phyloP scores from a whole-genome alignment of 2,113 vertebrate species.

The Myotis brandtii region DNA sequence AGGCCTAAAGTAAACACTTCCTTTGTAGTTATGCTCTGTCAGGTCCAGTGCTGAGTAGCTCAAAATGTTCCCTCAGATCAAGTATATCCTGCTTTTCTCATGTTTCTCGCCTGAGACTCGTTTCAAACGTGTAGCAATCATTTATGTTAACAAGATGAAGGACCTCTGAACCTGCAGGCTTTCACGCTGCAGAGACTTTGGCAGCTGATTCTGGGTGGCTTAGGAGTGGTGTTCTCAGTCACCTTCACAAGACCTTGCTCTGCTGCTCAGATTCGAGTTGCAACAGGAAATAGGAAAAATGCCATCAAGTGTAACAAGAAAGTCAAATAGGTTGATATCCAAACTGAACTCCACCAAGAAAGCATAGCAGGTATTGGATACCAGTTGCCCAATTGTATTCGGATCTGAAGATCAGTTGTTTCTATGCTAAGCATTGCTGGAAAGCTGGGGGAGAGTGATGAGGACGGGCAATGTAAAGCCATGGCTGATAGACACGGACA shows the following conservation, averaged over 20 bases:
- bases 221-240: constrained; percentile 42
- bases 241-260: constrained; percentile 57
- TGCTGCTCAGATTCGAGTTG: constrained; percentile 45
- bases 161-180: background rate
- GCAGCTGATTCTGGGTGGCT: constrained; percentile 35
- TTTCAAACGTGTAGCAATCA: background rate
- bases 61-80: background rate
- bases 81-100: background rate
- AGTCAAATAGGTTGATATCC: constrained; percentile 14
- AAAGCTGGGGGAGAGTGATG: constrained; percentile 22
- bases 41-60: background rate
- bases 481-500: constrained; percentile 82
- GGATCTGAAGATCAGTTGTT: constrained; percentile 59
- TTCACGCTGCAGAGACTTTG: background rate
- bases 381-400: constrained; percentile 56
- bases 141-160: constrained; percentile 56
- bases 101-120: background rate
- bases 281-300: constrained; percentile 24
- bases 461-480: constrained; percentile 71
- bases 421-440: constrained; percentile 58
- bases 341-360: constrained; percentile 48
- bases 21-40: background rate
- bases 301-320: background rate
- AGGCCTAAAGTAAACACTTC: constrained; percentile 30
- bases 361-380: constrained; percentile 5